Base-by-base conservation (phyloP, 1,140 invertebrate genomes). In the Rhysida immarginata region DNA sequence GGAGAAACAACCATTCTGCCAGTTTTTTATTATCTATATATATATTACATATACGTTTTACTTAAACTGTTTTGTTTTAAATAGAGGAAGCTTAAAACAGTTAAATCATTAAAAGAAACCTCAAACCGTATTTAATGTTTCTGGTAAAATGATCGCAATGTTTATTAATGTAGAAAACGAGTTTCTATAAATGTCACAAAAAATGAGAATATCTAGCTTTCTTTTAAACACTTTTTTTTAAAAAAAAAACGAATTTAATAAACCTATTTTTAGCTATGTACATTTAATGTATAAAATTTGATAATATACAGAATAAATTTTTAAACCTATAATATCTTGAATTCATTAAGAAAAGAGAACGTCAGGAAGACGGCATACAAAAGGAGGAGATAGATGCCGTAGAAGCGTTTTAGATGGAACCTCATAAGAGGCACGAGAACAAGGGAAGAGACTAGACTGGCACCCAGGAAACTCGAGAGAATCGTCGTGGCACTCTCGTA, bases 331-430 rank as follows among this genome's bases (percentile, higher is more conserved):
- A 51, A 5, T 21, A 51, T 11, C 8, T 27, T 3, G 5, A 61
- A 51, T 57, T 75, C 74, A 11, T 65, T 64, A 1, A 75, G 57
- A 21, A 75, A 57, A 3, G 69, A 68, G 3, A 71, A 55, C 0
- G 69, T 56, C 0, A 77, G 60, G 60, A 77, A 77, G 14, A 67
- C 59, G 2, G 66, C 60, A 59, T 77, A 77, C 2, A 74, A 48
- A 3, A 63, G 26, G 14, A 74, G 54, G 20, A 77, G 66, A 43
- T 63, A 63, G 3, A 72, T 60, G 2, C 73, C 75, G 57, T 73
- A 72, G 0, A 58, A 56, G 16, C 69, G 59, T 18, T 64, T 63
- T 60, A 71, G 66, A 8, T 66, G 52, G 61, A 77, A 77, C 35
- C 64, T 52, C 48, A 67, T 59, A 18, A 63, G 41, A 24, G 65